Evolutionary conservation across 2,888 invertebrate genomes (phyloP).

Genomic region (Xanthia togata): DNA sequence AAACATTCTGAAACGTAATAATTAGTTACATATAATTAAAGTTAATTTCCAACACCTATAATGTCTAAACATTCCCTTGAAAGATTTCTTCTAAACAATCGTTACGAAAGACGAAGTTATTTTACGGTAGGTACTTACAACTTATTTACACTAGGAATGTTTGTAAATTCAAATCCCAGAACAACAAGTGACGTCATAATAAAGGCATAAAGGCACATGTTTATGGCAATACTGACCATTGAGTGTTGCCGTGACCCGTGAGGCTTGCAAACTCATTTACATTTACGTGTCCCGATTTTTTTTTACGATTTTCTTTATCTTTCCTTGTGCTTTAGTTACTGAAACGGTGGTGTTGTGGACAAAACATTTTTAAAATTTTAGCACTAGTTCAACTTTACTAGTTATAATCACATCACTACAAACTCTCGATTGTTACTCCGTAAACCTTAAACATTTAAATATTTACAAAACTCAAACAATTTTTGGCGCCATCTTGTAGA

Average conservation of each 20-base stretch:
- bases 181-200: constrained; percentile 51
- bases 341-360: no score
- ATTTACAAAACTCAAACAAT: not conserved
- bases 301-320: constrained; percentile 1
- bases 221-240: constrained; percentile 62
- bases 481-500: constrained; percentile 34
- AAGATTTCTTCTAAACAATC: constrained; percentile 28
- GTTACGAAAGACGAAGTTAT: constrained; percentile 19
- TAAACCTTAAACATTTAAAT: not conserved
- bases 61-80: constrained; percentile 14
- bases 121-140: constrained; percentile 42
- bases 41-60: constrained; percentile 15
- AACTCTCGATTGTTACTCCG: not conserved
- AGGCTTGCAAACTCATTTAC: constrained; percentile 54
- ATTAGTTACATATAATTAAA: constrained; percentile 21
- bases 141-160: constrained; percentile 56
- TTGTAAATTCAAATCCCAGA: constrained; percentile 54
- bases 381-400: not conserved
- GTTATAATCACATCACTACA: not conserved
- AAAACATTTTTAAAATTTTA: not conserved
- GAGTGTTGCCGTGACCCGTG: constrained; percentile 37
- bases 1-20: constrained; percentile 16
- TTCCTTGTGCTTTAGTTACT: not conserved
- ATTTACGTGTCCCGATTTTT: constrained; percentile 25
- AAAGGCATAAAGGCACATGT: constrained; percentile 56